Percentiles rank a stretch among this genome's conserved stretches.
These are phyloP conservation scores for Chaetops frenatus DNA, from an alignment of 2,113 vertebrate genomes.

Conservation along the genomic window DNA sequence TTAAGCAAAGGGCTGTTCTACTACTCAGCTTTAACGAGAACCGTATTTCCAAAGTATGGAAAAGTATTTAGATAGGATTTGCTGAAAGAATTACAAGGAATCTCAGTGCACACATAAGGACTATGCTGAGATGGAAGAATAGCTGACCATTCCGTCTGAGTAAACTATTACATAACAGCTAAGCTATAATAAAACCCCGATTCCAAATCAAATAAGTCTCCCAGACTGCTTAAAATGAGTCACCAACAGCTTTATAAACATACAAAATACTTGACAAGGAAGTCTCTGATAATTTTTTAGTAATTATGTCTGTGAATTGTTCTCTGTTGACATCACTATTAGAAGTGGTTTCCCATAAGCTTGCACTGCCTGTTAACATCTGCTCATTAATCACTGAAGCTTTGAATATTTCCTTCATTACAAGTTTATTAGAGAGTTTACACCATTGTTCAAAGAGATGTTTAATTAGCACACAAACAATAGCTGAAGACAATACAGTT, in stretches of 20 bases:
- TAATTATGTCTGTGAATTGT: constrained; percentile 87
- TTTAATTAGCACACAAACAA: constrained; percentile 60
- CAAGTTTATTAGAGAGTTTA: constrained; percentile 67
- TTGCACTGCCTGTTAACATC: constrained; percentile 78
- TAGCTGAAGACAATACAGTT: constrained; percentile 19
- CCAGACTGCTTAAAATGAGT: constrained; percentile 82
- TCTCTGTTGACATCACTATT: constrained; percentile 84
- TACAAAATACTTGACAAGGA: constrained; percentile 84
- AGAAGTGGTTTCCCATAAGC: constrained; percentile 81
- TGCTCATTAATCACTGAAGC: constrained; percentile 82
- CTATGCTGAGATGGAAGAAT: constrained; percentile 68
- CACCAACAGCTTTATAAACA: constrained; percentile 84
- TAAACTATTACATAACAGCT: constrained; percentile 83
- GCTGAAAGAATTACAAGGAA: constrained; percentile 68
- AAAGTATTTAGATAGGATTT: constrained; percentile 64
- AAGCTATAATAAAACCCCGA: constrained; percentile 78
- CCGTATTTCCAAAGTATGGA: constrained; percentile 39
- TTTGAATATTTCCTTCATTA: constrained; percentile 73
- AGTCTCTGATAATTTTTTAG: constrained; percentile 84
- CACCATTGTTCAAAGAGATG: constrained; percentile 19
- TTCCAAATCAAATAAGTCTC: constrained; percentile 85
- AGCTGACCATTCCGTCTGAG: constrained; percentile 68
- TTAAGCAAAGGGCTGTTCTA: neutral
- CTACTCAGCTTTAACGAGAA: constrained; percentile 16
- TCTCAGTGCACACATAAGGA: constrained; percentile 57